Conservation (phyloP, 2,888 invertebrate genomes). For the Tetramorium bicarinatum region DNA sequence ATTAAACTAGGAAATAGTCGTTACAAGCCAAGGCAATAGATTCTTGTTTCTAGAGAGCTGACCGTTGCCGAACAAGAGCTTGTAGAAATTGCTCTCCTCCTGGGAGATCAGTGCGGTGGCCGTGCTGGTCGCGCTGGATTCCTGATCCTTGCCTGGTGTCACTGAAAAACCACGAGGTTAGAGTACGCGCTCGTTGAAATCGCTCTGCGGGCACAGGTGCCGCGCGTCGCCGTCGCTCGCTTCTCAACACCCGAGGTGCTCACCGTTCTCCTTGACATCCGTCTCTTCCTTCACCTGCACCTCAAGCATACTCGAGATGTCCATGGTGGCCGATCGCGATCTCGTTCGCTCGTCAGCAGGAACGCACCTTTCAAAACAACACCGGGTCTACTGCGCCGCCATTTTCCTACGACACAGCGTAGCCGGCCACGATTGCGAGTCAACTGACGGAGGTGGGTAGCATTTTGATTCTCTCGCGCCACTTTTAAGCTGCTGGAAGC, state of each 20-base stretch:
- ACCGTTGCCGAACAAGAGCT: slow-evolving; percentile 82
- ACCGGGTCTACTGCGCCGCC: slow-evolving; percentile 73
- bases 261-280: slow-evolving; percentile 80
- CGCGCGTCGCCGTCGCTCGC: not conserved
- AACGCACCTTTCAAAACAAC: slow-evolving; percentile 72
- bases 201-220: not conserved
- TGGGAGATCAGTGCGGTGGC: slow-evolving; percentile 63
- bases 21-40: not conserved
- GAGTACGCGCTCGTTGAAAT: not conserved
- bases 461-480: not conserved
- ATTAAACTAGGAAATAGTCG: not conserved
- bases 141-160: slow-evolving; percentile 64
- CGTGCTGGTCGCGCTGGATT: slow-evolving; percentile 45
- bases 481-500: not conserved
- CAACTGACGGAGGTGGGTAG: not conserved
- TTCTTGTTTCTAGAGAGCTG: slow-evolving; percentile 52
- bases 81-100: slow-evolving; percentile 81
- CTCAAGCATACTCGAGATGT: slow-evolving; percentile 84
- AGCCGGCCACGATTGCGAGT: not conserved
- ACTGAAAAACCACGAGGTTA: slow-evolving; percentile 67
- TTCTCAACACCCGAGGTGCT: slow-evolving; percentile 20
- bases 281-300: slow-evolving; percentile 82
- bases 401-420: slow-evolving; percentile 71
- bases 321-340: slow-evolving; percentile 75
- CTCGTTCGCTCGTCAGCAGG: not conserved